Evolutionary conservation across 2,888 invertebrate species (phyloP).

Genomic region (Lepas anatifera): DNA sequence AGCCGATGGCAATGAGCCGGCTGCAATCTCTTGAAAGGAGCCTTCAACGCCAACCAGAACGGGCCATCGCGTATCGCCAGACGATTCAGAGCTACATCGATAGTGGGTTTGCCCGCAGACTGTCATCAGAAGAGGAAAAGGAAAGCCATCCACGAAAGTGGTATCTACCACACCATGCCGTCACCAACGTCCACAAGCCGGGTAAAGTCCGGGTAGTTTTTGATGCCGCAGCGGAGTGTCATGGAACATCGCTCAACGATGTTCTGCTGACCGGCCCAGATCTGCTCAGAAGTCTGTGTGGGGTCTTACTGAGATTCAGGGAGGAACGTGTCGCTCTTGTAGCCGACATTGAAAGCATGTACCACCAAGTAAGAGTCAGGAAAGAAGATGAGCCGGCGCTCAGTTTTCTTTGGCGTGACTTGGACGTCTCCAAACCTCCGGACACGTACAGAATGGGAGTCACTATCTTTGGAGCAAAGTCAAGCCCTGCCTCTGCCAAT

Average conservation of each 20-base stretch:
- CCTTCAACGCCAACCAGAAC: background rate
- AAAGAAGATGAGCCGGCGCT: background rate
- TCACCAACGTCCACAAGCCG: background rate
- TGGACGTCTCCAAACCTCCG: background rate
- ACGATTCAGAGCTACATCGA: background rate
- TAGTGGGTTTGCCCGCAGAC: background rate
- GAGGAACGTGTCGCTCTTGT: background rate
- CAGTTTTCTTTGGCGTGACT: background rate
- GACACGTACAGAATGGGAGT: background rate
- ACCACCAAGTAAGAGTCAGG: background rate
- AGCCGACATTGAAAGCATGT: background rate
- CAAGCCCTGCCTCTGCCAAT: background rate
- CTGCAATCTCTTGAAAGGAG: background rate
- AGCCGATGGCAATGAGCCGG: background rate
- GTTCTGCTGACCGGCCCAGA: background rate
- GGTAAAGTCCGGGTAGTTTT: no score
- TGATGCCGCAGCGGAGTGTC: no score
- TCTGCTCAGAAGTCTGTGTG: background rate
- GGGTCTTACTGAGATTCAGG: background rate
- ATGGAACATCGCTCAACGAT: background rate
- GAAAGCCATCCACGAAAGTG: background rate
- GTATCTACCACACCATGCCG: background rate
- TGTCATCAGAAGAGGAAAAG: background rate
- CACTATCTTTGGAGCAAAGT: background rate
- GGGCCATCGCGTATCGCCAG: background rate